Conservation (phyloP, 2,888 invertebrate genomes). For the Lasioglossum morio region DNA sequence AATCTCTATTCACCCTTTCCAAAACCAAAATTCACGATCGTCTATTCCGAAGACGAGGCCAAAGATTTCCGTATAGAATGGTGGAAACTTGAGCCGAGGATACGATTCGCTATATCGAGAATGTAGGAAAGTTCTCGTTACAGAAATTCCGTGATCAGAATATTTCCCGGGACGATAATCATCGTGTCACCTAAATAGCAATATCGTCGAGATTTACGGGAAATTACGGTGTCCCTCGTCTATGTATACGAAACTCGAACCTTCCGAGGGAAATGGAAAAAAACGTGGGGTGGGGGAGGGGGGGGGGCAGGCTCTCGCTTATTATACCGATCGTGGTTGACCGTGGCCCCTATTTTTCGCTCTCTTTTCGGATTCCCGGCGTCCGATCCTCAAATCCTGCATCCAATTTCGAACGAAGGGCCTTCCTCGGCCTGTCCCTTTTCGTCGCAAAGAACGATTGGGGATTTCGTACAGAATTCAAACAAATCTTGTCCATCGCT, state of each 20-base stretch:
- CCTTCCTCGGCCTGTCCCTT: conserved; percentile 10
- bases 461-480: conserved; percentile 64
- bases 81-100: neutral
- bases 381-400: conserved; percentile 65
- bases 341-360: conserved; percentile 27
- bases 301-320: conserved; percentile 8
- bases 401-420: conserved; percentile 65
- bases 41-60: neutral
- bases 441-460: conserved; percentile 51
- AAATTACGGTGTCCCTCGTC: conserved; percentile 17
- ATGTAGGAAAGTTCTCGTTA: neutral
- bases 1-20: too few species aligned
- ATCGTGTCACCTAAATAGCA: conserved; percentile 74
- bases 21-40: neutral
- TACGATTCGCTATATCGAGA: neutral
- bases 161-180: conserved; percentile 29
- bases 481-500: conserved; percentile 69
- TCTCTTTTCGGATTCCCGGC: conserved; percentile 37
- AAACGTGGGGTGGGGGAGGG: neutral
- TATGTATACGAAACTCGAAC: conserved; percentile 38
- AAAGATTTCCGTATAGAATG: neutral
- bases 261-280: conserved; percentile 35
- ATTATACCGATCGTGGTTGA: conserved; percentile 49
- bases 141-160: conserved; percentile 35
- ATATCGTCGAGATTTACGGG: conserved; percentile 54